Base-by-base conservation (phyloP, 2,797 vertebrate genomes). In the Microhierax caerulescens region DNA sequence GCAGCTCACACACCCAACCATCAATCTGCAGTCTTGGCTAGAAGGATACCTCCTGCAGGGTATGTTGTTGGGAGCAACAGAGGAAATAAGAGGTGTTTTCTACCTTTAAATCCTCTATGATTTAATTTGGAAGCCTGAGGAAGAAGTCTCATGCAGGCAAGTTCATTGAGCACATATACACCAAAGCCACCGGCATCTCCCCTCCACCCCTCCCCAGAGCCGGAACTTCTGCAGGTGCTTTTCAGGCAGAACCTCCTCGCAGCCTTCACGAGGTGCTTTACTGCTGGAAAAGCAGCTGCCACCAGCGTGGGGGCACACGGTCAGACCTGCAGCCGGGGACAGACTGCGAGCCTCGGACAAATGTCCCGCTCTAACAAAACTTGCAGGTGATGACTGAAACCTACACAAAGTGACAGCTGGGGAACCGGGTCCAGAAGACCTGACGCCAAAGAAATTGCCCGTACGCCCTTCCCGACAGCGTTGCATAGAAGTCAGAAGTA, bases 21-120 rank as follows among this genome's bases (percentile, higher is more conserved):
- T 45, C 90, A 95, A 81, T 83, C 91, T 79, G 80, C 80, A 83
- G 5, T 12, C 85, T 28, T 88, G 93, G 93, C 88, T 95, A 20
- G 30, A 57, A 87, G 61, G 86, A 75, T 24, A 61, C 51, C 73
- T 96, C 86, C 94, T 95, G 81, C 75, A 81, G 90, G 54, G 90
- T 47, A 15, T 67, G 84, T 54, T 87, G 92, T 24, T 85, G 92
- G 76, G 85, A 93, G 86, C 84, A 92, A 80, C 53, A 16, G 72
- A 92, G 85, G 79, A 92, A 95, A 91, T 57, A 41, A 93, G 83
- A 95, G 56, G 63, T 80, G 39, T 82, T 93, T 93, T 68, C 88
- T 85, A 60, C 91, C 74, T 93, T 60, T 56, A 93, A 92, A 77
- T 47, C 30, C 67, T 70, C 69, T 36, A 30, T 20, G 65, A 82